Evolutionary conservation across 2,888 invertebrate genomes (phyloP).

Genomic region (Trilocha varians): DNA sequence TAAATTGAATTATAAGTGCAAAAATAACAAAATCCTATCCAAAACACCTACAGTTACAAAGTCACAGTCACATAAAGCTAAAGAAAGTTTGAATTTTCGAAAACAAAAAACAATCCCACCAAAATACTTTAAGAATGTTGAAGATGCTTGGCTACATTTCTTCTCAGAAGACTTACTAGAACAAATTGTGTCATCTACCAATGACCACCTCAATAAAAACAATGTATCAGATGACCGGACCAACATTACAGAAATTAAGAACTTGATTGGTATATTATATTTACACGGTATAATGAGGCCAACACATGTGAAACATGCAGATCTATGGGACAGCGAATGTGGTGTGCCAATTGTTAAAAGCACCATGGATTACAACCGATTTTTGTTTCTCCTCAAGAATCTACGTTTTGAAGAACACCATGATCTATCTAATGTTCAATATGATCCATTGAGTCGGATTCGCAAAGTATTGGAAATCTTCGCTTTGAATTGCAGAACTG

Average conservation of each 20-base stretch:
- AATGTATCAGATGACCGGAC: conserved; percentile 31
- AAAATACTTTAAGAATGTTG: conserved; percentile 36
- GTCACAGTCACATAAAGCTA: conserved; percentile 20
- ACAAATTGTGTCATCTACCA: conserved; percentile 52
- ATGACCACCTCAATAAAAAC: conserved; percentile 42
- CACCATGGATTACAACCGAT: conserved; percentile 50
- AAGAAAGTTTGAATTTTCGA: conserved; percentile 26
- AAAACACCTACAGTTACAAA: conserved; percentile 35
- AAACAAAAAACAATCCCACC: conserved; percentile 28
- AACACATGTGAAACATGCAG: conserved; percentile 45
- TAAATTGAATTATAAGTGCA: conserved; percentile 45
- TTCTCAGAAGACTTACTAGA: conserved; percentile 57
- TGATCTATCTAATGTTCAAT: conserved; percentile 34
- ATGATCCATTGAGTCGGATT: conserved; percentile 53
- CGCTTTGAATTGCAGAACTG: conserved; percentile 54
- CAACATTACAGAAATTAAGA: conserved; percentile 47
- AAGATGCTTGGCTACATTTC: conserved; percentile 53
- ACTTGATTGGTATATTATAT: conserved; percentile 57
- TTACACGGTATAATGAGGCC: conserved; percentile 58
- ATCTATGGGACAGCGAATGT: conserved; percentile 51
- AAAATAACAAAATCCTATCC: conserved; percentile 35
- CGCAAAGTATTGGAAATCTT: conserved; percentile 62
- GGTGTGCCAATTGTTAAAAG: conserved; percentile 43
- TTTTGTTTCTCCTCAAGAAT: conserved; percentile 50
- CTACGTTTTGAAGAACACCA: conserved; percentile 44